Evolutionary conservation across 2,113 vertebrate genomes (phyloP).

Genomic region (Leiothrix lutea): DNA sequence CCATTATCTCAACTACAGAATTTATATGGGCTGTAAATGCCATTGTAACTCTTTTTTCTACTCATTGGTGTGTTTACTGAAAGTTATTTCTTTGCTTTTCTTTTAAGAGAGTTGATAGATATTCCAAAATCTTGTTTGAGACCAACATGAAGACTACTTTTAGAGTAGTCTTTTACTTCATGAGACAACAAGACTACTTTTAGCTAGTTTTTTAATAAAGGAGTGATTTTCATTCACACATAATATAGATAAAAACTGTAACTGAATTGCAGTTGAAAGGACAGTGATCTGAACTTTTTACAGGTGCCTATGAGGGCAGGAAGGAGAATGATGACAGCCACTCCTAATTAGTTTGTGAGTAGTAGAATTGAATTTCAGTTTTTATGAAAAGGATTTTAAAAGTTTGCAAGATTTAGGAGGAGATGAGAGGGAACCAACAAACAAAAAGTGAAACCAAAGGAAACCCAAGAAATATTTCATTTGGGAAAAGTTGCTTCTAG

Average conservation of each 20-base stretch:
- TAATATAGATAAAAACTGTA: background rate
- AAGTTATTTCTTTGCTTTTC: background rate
- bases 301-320: background rate
- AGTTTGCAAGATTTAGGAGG: background rate
- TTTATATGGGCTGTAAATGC: fast-evolving
- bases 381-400: background rate
- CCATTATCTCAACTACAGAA: background rate
- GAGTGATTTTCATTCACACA: background rate
- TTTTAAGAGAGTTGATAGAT: background rate
- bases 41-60: background rate
- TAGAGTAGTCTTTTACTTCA: no score
- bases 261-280: background rate
- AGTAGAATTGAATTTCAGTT: background rate
- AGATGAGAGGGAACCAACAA: background rate
- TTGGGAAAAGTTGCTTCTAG: background rate
- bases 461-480: background rate
- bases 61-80: background rate
- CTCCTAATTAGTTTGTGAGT: background rate
- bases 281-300: background rate
- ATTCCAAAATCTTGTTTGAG: background rate
- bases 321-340: background rate
- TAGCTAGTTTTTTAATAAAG: background rate
- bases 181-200: no score
- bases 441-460: background rate
- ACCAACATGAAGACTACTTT: background rate